phyloP scores from a whole-genome alignment of 2,113 vertebrate species.

The Nyctereutes procyonoides region DNA sequence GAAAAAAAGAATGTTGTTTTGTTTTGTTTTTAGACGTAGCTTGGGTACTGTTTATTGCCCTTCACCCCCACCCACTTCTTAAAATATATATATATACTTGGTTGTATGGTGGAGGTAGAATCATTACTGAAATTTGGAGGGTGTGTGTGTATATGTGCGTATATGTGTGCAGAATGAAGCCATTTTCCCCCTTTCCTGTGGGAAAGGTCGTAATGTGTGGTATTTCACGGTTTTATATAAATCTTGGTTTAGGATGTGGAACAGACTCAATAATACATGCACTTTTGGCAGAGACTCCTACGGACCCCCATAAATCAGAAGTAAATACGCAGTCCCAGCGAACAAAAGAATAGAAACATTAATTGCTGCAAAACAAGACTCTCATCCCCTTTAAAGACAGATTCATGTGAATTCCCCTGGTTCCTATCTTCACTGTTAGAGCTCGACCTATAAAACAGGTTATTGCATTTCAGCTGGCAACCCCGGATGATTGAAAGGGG shows the following conservation, averaged over 20 bases:
- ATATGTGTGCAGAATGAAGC: conserved; percentile 49
- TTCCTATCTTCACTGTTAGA: conserved; percentile 73
- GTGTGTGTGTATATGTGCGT: background rate
- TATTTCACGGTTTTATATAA: conserved; percentile 71
- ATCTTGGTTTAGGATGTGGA: conserved; percentile 51
- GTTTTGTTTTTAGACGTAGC: background rate
- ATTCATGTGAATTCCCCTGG: conserved; percentile 49
- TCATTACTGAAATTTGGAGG: conserved; percentile 39
- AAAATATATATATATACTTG: conserved; percentile 25
- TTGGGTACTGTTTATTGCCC: conserved; percentile 63
- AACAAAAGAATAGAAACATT: conserved; percentile 80
- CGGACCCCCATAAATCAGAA: conserved; percentile 63
- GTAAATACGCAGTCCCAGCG: conserved; percentile 36
- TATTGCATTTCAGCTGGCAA: conserved; percentile 71
- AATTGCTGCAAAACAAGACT: conserved; percentile 59
- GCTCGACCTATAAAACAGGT: conserved; percentile 81
- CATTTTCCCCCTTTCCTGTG: conserved; percentile 31
- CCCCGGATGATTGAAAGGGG: conserved; percentile 48
- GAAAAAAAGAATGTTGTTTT: background rate
- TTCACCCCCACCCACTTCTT: conserved; percentile 36
- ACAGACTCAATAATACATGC: conserved; percentile 63
- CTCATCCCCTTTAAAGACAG: conserved; percentile 65
- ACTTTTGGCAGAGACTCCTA: conserved; percentile 63
- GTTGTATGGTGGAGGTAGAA: conserved; percentile 47
- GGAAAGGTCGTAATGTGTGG: conserved; percentile 70